Conservation (phyloP, 2,797 vertebrate genomes). For the Sebastes matsubarae region DNA sequence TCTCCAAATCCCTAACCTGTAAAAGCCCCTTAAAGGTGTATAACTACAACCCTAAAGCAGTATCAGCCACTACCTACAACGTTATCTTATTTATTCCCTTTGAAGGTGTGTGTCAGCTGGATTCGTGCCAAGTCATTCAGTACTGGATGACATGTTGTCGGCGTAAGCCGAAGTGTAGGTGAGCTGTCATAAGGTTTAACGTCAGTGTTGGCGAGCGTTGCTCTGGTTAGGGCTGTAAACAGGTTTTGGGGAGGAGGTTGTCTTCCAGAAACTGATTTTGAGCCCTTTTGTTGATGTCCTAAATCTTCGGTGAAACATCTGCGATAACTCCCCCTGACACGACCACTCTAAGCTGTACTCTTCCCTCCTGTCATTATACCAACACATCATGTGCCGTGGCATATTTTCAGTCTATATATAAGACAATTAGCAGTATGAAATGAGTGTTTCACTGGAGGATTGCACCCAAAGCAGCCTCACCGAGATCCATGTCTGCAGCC, state of each 20-base stretch:
- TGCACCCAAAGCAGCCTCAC: slow-evolving; percentile 76
- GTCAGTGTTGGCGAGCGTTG: slow-evolving; percentile 40
- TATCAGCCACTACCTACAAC: slow-evolving; percentile 36
- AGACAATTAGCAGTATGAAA: not conserved
- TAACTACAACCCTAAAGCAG: slow-evolving; percentile 46
- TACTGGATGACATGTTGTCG: slow-evolving; percentile 61
- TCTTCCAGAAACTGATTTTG: slow-evolving; percentile 18
- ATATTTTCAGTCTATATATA: not conserved
- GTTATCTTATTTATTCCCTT: slow-evolving; percentile 45
- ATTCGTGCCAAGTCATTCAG: slow-evolving; percentile 57
- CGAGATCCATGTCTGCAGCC: slow-evolving; percentile 96
- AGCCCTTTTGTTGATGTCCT: slow-evolving; percentile 36
- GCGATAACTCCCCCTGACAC: slow-evolving; percentile 14
- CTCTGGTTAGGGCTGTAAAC: slow-evolving; percentile 53
- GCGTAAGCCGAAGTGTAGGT: slow-evolving; percentile 63
- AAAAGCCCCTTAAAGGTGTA: slow-evolving; percentile 49
- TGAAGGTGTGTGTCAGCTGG: slow-evolving; percentile 60
- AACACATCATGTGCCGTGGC: not conserved
- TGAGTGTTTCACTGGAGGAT: not conserved
- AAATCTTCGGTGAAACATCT: slow-evolving; percentile 13
- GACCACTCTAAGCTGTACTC: not conserved
- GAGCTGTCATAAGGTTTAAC: slow-evolving; percentile 66
- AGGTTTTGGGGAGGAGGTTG: slow-evolving; percentile 16
- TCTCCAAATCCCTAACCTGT: slow-evolving; percentile 47
- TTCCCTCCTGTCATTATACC: slow-evolving; percentile 6